Conservation (phyloP, 2,113 vertebrate genomes). For the Oxygymnocypris stewartii region DNA sequence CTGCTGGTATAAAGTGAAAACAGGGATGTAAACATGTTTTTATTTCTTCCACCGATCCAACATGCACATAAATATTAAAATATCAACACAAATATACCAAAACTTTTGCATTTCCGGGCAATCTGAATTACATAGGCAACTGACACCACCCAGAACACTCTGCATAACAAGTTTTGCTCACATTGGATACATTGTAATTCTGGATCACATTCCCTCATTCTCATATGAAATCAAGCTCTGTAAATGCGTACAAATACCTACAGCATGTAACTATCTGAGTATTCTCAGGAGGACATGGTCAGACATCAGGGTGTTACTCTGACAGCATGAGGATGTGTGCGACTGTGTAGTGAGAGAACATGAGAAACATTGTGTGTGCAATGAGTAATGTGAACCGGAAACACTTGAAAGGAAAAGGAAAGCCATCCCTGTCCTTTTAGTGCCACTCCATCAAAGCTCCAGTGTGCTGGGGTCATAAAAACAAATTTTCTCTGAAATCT, state of each 20-base stretch:
- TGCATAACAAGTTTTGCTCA: neutral
- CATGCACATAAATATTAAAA: neutral
- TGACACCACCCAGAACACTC: neutral
- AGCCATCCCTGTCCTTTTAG: slow-evolving; percentile 65
- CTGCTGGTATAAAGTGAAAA: neutral
- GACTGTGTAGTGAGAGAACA: neutral
- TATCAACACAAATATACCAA: neutral
- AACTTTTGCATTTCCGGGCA: neutral
- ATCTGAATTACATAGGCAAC: neutral
- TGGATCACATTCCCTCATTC: neutral
- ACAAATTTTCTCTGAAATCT: slow-evolving; percentile 55
- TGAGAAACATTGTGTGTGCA: neutral
- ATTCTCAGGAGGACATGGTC: slow-evolving; percentile 4
- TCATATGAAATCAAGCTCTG: neutral
- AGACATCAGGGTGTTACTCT: slow-evolving; percentile 23
- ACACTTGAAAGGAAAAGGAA: slow-evolving; percentile 56
- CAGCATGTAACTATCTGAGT: neutral
- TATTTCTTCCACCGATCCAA: neutral
- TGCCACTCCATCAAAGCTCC: slow-evolving; percentile 57
- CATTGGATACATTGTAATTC: too few relatives aligned
- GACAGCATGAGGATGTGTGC: slow-evolving; percentile 1
- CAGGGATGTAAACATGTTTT: slow-evolving; percentile 9
- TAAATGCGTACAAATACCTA: neutral
- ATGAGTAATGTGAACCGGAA: slow-evolving; percentile 57
- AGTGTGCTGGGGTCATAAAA: slow-evolving; percentile 61